Percentiles rank a stretch among this genome's conserved stretches.
Evolutionary conservation across 2,113 vertebrate genomes (phyloP).

Genomic region (Petroica traversi): DNA sequence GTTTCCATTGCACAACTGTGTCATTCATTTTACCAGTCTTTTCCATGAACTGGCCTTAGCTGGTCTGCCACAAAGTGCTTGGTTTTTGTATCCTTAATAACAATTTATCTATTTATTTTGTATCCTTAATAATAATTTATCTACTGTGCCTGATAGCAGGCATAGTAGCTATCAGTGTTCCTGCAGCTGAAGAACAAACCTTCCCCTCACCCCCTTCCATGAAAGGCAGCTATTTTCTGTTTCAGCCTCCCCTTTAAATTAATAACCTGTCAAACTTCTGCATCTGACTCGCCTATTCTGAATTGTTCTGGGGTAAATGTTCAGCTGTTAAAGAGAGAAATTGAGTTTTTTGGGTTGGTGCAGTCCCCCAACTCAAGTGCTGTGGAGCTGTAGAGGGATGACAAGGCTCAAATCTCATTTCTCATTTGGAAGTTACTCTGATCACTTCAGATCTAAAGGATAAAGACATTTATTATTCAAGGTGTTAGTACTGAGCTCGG

Average conservation of each 20-base stretch:
- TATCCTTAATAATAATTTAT: not conserved
- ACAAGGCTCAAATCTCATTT: not conserved
- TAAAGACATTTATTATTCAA: not conserved
- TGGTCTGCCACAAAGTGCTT: not conserved
- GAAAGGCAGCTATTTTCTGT: not conserved
- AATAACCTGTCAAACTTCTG: not conserved
- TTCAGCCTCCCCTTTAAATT: not conserved
- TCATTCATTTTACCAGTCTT: not conserved
- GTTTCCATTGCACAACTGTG: not conserved
- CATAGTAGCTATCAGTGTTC: not conserved
- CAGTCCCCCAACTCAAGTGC: not conserved
- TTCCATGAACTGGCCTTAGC: not conserved
- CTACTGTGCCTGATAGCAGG: no score
- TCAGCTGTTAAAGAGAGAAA: not conserved
- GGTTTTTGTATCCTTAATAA: not conserved
- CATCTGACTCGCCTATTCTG: not conserved
- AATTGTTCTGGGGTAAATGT: not conserved
- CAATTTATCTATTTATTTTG: not conserved
- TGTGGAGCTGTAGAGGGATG: not conserved
- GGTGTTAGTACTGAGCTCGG: not conserved
- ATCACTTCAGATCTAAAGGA: not conserved
- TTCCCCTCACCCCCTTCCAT: not conserved
- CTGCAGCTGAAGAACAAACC: not conserved
- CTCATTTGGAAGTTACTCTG: not conserved
- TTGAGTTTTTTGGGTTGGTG: not conserved